These are phyloP conservation scores for Candidula unifasciata DNA, from an alignment of 2,888 invertebrate species.

Conservation along the genomic window DNA sequence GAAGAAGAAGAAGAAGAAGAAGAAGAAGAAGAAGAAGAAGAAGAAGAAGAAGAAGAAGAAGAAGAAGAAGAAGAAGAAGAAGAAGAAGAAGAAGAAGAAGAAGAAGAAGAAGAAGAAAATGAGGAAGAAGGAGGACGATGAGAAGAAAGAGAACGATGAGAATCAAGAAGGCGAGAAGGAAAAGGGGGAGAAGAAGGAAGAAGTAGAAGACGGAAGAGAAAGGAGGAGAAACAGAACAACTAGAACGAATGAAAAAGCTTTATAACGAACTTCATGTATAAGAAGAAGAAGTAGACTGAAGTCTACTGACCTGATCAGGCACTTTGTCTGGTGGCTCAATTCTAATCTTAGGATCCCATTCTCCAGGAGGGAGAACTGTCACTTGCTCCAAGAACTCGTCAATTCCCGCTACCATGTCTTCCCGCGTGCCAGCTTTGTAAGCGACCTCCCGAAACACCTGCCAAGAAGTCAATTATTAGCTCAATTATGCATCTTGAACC, in stretches of 20 bases:
- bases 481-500: no score
- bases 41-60: no score
- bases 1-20: no score
- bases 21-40: no score
- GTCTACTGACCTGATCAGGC: conserved; percentile 66
- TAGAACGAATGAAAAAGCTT: not conserved
- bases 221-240: no score
- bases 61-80: no score
- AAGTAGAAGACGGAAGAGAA: not conserved
- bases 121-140: no score
- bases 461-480: no score
- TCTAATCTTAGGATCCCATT: conserved; percentile 95
- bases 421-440: conserved; percentile 79
- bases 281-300: not conserved
- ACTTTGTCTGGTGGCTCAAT: conserved; percentile 77
- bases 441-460: conserved; percentile 77
- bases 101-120: no score
- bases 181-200: not conserved
- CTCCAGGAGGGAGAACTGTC: conserved; percentile 93
- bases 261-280: not conserved
- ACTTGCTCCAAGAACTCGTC: conserved; percentile 93
- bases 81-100: no score
- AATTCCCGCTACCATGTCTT: conserved; percentile 93
- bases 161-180: no score
- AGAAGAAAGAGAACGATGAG: no score